Conservation (phyloP, 2,797 vertebrate species). For the Crax fasciolata region DNA sequence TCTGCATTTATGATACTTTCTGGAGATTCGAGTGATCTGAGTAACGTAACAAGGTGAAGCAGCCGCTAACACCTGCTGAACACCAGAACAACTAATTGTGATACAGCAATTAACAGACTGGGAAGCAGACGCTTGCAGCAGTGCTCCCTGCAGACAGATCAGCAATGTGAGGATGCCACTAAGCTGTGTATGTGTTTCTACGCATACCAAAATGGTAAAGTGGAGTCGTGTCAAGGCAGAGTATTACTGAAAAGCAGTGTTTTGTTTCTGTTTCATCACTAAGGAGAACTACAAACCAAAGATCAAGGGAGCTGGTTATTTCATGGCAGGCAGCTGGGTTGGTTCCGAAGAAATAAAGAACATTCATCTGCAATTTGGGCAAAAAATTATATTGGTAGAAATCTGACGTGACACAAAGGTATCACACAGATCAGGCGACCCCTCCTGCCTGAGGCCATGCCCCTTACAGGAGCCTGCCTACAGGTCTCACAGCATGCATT, state of each 20-base stretch:
- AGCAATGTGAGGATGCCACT: not conserved
- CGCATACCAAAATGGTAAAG: not conserved
- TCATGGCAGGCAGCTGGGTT: not conserved
- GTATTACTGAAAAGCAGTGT: not conserved
- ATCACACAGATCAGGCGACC: not conserved
- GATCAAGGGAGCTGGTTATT: not conserved
- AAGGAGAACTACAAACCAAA: not conserved
- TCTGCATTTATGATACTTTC: not conserved
- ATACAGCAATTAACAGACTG: not conserved
- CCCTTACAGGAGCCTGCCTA: not conserved
- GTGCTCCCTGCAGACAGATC: not conserved
- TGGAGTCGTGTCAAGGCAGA: not conserved
- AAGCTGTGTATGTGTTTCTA: not conserved
- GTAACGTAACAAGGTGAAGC: not conserved
- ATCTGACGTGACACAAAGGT: not conserved
- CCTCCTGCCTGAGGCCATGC: not conserved
- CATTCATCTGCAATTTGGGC: not conserved
- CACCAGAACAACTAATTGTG: not conserved
- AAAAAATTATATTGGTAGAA: fast-evolving
- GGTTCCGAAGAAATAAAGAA: not conserved
- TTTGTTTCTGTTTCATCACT: not conserved
- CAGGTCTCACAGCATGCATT: not conserved
- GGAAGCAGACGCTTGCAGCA: not conserved
- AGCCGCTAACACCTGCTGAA: not conserved
- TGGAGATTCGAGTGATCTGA: not conserved